These are phyloP conservation scores for Aix galericulata DNA, from an alignment of 2,113 vertebrate genomes.

Conservation along the genomic window DNA sequence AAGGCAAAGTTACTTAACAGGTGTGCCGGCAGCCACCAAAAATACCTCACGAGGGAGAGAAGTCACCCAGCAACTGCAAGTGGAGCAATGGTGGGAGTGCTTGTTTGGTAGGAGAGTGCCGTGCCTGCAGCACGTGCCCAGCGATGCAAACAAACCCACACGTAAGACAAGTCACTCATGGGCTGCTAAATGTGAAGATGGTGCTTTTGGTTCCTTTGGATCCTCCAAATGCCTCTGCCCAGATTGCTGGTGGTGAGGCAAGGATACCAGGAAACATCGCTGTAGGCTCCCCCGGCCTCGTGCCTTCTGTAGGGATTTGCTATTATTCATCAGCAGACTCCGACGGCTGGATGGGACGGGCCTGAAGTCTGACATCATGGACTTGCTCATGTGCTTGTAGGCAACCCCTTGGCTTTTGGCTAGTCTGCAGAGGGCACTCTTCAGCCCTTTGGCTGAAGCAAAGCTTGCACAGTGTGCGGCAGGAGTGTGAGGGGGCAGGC, in stretches of 20 bases:
- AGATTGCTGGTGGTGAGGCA: background rate
- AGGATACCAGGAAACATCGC: background rate
- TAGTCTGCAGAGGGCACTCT: background rate
- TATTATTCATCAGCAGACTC: background rate
- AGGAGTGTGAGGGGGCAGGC: background rate
- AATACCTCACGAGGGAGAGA: constrained; percentile 16
- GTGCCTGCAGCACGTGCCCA: background rate
- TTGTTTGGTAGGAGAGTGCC: background rate
- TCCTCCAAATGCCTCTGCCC: background rate
- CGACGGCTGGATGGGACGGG: background rate
- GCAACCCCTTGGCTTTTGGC: background rate
- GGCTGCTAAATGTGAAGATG: background rate
- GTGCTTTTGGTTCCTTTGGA: background rate
- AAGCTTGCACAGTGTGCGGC: background rate
- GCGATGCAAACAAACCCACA: background rate
- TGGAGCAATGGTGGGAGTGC: background rate
- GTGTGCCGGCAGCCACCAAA: constrained; percentile 32
- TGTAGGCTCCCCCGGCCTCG: background rate
- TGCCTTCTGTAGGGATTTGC: background rate
- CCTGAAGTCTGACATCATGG: background rate
- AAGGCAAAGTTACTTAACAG: constrained; percentile 34
- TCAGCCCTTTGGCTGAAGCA: background rate
- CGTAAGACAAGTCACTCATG: background rate
- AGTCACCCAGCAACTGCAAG: background rate
- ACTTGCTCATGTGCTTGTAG: background rate